Evolutionary conservation across 2,888 invertebrate species (phyloP).

Genomic region (Ophion ventricosus): DNA sequence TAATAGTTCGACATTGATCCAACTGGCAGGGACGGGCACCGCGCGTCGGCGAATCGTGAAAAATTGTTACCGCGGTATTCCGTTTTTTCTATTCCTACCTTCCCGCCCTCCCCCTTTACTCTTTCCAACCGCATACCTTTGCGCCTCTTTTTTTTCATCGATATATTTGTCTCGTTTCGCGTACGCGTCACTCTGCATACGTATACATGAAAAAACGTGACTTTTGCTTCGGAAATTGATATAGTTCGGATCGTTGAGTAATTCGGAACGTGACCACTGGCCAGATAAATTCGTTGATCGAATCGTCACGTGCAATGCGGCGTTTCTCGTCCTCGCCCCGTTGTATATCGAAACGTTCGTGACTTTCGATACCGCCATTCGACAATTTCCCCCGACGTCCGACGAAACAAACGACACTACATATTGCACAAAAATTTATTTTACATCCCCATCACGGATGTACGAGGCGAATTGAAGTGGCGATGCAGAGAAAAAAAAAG

Average conservation of each 20-base stretch:
- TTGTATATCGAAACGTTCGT: constrained; percentile 5
- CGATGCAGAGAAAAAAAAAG: constrained; percentile 4
- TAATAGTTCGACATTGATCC: constrained; percentile 64
- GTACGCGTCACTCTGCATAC: constrained; percentile 15
- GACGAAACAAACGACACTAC: constrained; percentile 16
- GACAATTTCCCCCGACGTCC: constrained; percentile 20
- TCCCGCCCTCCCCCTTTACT: neutral
- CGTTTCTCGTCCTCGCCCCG: neutral
- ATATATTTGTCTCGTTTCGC: constrained; percentile 50
- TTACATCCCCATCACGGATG: constrained; percentile 5
- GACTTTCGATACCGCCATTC: constrained; percentile 1
- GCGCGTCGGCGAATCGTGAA: constrained; percentile 64
- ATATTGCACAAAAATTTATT: constrained; percentile 27
- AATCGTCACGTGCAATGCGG: constrained; percentile 55
- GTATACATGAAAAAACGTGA: constrained; percentile 47
- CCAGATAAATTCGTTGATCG: constrained; percentile 64
- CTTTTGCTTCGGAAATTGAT: constrained; percentile 64
- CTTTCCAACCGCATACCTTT: constrained; percentile 17
- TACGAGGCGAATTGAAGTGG: neutral
- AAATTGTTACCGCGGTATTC: constrained; percentile 59
- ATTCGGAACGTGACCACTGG: constrained; percentile 57
- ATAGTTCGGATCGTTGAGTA: constrained; percentile 58
- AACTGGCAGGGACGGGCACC: constrained; percentile 55
- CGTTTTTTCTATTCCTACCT: constrained; percentile 32
- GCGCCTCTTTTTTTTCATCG: constrained; percentile 12